Evolutionary conservation across 2,113 vertebrate genomes (phyloP), one percentile per base, ranked within the genome.

Genomic region (Pteropus alecto): DNA sequence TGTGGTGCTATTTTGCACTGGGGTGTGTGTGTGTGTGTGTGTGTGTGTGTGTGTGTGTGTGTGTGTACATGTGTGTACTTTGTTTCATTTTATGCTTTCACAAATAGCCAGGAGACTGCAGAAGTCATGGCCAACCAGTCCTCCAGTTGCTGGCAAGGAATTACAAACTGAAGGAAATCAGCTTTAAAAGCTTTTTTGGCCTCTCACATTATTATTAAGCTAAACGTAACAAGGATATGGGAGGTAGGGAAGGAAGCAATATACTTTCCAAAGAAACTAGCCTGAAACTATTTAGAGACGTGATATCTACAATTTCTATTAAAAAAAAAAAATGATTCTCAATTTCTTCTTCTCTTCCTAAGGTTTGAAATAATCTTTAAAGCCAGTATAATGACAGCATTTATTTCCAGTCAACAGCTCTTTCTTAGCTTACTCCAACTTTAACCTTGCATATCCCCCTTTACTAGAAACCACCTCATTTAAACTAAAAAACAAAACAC

Each of bases 111-210:
- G 89, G 94, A 96, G 67, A 98, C 97, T 94, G 85, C 81, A 94
- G 70, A 96, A 93, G 74, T 24, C 95, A 97, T 96, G 88, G 93
- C 79, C 77, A 98, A n/a, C 91, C 83, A 97, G 35, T 89, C 41
- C 82, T 97, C 15, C 71, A 81, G 88, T 93, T 98, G 51, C 89
- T 98, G 95, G 96, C 93, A 0, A 0, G 13, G 92, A 98, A 97
- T 94, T 97, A 97, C 89, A 97, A 97, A 96, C 93, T 97, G 90
- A 89, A 96, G 95, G 96, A 98, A 98, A 68, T 94, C 94, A 96
- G 24, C 93, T 98, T 98, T 98, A 97, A 97, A 96, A 98, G 86
- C 94, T 96, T 81, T 98, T 96, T 97, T 98, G 97, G 96, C 96
- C 95, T 43, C 67, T 97, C 46, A 70, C 33, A 33, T 97, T 93